Conservation (phyloP, 2,797 vertebrate species). For the Lagorchestes hirsutus region DNA sequence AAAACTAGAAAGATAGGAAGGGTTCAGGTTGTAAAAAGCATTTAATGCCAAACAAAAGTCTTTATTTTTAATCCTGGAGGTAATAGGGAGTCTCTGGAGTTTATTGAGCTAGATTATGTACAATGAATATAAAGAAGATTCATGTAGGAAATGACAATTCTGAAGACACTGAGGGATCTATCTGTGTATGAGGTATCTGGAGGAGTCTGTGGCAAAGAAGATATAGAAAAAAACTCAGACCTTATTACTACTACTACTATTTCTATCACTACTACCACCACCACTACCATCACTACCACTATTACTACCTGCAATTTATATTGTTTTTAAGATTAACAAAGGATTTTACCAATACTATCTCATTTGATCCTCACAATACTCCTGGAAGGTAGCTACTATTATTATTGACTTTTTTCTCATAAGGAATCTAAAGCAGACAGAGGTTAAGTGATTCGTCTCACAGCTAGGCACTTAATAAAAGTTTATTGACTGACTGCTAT, state of each 20-base stretch:
- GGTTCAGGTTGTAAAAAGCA: neutral
- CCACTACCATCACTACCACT: neutral
- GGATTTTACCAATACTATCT: neutral
- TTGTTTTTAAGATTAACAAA: neutral
- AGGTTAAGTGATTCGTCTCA: neutral
- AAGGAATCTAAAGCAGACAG: neutral
- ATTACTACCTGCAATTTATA: neutral
- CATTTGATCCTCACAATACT: neutral
- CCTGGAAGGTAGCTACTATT: neutral
- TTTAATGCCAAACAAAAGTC: too few species aligned
- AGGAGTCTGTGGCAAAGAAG: neutral
- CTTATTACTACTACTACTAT: neutral
- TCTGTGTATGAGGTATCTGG: neutral
- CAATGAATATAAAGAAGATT: too few species aligned
- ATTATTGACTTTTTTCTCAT: neutral
- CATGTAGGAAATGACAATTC: too few species aligned
- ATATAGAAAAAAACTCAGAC: neutral
- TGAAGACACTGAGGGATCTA: too few species aligned
- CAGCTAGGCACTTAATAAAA: neutral
- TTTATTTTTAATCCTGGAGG: too few species aligned
- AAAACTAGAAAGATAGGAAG: neutral
- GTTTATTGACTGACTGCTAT: neutral
- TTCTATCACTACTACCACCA: too few species aligned
- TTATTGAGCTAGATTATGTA: too few species aligned
- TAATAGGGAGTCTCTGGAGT: too few species aligned